phyloP scores from a whole-genome alignment of 2,888 invertebrate genomes.

The Lepidonotus clava region DNA sequence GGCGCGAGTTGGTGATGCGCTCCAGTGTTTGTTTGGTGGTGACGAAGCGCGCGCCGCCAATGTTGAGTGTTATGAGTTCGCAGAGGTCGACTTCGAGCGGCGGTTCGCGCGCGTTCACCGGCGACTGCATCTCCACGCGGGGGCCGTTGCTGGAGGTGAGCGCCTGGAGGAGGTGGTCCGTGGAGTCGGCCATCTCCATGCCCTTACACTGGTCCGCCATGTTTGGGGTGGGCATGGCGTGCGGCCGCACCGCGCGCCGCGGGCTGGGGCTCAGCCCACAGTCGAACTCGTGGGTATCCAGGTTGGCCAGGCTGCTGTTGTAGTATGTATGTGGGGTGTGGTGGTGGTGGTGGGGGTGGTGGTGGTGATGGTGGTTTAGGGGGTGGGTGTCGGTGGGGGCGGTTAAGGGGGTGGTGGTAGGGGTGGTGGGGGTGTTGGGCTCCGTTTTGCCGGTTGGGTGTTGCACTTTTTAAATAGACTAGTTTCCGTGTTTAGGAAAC shows the following conservation, averaged over 20 bases:
- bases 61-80: conserved; percentile 63
- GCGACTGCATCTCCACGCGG: conserved; percentile 43
- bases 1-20: conserved; percentile 62
- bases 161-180: conserved; percentile 58
- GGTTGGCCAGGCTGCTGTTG: no score
- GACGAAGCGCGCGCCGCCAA: conserved; percentile 63
- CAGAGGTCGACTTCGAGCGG: conserved; percentile 44
- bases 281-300: conserved; percentile 27
- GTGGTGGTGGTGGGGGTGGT: not conserved
- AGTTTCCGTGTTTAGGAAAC: no score
- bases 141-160: conserved; percentile 53
- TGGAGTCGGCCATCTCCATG: conserved; percentile 59
- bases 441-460: no score
- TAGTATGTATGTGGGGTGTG: not conserved
- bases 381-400: not conserved
- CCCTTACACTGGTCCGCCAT: conserved; percentile 48
- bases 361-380: not conserved
- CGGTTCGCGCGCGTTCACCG: not conserved
- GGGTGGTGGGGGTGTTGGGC: not conserved
- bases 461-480: no score
- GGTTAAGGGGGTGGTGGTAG: not conserved
- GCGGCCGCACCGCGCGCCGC: not conserved
- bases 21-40: conserved; percentile 60
- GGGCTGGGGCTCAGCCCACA: not conserved
- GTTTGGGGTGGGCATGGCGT: conserved; percentile 30